phyloP scores from a whole-genome alignment of 2,113 vertebrate species.

The Brienomyrus longianalis region DNA sequence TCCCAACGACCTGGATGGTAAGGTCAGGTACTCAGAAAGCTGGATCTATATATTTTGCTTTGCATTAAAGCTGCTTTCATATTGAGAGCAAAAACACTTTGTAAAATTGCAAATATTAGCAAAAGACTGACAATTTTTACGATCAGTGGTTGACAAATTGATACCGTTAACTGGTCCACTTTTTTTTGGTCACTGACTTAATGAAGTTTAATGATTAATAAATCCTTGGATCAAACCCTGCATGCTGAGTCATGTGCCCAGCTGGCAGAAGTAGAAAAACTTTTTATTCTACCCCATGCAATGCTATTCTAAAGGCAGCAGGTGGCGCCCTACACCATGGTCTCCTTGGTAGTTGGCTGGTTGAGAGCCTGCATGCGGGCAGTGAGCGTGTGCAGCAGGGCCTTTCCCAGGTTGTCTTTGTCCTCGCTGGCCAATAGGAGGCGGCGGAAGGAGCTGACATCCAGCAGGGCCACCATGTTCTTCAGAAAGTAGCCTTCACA shows the following conservation, averaged over 20 bases:
- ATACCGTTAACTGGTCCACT: background rate
- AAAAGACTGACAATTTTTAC: background rate
- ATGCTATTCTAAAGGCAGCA: background rate
- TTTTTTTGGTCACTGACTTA: background rate
- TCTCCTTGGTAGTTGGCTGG: slow-evolving; percentile 28
- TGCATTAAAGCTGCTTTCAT: background rate
- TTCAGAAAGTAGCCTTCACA: slow-evolving; percentile 72
- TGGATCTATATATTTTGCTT: background rate
- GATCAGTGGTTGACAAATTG: background rate
- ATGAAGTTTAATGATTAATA: background rate
- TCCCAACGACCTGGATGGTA: background rate
- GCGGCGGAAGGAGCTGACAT: slow-evolving; percentile 31
- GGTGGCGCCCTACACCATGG: slow-evolving; percentile 18
- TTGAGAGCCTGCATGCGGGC: slow-evolving; percentile 27
- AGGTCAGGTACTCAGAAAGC: background rate
- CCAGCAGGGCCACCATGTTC: slow-evolving; percentile 69
- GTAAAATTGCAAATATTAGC: background rate
- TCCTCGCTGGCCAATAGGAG: slow-evolving; percentile 15
- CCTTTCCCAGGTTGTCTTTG: slow-evolving; percentile 13
- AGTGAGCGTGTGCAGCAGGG: slow-evolving; percentile 20
- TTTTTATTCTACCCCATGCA: background rate
- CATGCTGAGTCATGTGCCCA: background rate
- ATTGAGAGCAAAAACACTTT: background rate
- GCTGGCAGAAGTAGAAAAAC: background rate
- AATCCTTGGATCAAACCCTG: background rate